Base-by-base conservation (phyloP, 1,140 invertebrate genomes). In the Glomeris maerens region DNA sequence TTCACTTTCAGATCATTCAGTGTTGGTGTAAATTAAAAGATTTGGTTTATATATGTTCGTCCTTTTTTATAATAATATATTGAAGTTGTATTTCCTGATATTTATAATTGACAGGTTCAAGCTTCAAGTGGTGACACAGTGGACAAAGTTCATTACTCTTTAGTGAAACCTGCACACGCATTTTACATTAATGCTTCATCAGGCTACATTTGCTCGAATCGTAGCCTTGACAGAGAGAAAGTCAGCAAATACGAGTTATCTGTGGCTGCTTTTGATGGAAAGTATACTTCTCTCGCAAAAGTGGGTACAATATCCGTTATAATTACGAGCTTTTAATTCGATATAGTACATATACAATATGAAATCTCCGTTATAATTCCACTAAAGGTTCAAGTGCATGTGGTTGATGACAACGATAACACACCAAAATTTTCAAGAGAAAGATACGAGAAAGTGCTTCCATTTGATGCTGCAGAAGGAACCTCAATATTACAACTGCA, bases 361-460 rank as follows among this genome's bases (percentile, higher is more conserved):
- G 31, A 36, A 17, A 36, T 36, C 10, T 36, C 17, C 31, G 10
- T 36, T 10, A 13, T 36, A 36, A 17, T 36, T 36, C 17, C 10
- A 36, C 17, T 36, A 10, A 10, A 36, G 31, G 31, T 36, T 17
- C 10, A 44, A 44, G 61, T 70, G 4, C 52, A 58, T 13, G 58
- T 70, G 10, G 25, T 66, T 4, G 69, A 73, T 54, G 64, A 64
- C 29, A 74, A 74, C 55, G 70, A 74, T 57, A 73, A 74, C 54
- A 57, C 64, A 38, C 72, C 72, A 3, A 54, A 61, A 20, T 76
- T 76, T 58, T 59, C 60, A 36, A 55, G 57, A 26, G 58, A 64
- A 31, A 44, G 52, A n/a, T 67, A 68, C 53, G 53, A 52, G 17
- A 54, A 65, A 7, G 59, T 60, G 13, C 61, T 73, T 17, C 55